These are phyloP conservation scores for Cardiocondyla obscurior DNA, from an alignment of 1,140 invertebrate species.

Conservation along the genomic window DNA sequence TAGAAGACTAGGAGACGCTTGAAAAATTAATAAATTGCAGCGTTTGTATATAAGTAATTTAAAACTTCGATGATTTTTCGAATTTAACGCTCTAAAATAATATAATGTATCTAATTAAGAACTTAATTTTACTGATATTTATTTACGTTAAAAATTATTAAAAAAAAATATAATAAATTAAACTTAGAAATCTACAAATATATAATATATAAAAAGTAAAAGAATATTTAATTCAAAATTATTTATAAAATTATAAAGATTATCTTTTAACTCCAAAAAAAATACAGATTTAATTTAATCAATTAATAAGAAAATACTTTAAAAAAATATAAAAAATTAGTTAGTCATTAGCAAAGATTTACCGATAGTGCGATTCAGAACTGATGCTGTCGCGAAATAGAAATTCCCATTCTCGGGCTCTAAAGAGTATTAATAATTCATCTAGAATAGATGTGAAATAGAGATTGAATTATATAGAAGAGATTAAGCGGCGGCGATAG, in stretches of 20 bases:
- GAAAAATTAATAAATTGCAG: background rate
- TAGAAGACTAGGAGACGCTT: background rate
- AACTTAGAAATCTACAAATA: background rate
- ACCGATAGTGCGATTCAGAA: background rate
- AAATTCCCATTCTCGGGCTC: conserved; percentile 18
- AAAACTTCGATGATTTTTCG: too few species aligned
- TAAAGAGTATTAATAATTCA: background rate
- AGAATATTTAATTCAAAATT: background rate
- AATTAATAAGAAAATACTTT: background rate
- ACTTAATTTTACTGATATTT: background rate
- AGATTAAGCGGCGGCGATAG: conserved; percentile 11
- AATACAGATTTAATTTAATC: background rate
- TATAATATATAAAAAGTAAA: background rate
- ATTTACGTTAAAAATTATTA: background rate
- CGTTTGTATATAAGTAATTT: background rate
- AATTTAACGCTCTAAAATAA: too few species aligned
- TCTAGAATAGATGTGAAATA: background rate
- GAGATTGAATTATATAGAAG: too few species aligned
- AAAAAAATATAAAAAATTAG: background rate
- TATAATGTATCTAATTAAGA: too few species aligned
- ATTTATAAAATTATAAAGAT: background rate
- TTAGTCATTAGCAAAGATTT: background rate
- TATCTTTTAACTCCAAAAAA: background rate
- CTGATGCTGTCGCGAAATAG: background rate
- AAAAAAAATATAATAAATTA: background rate